A percentile compares a stretch with the other conserved stretches of the same genome.
Evolutionary conservation across 2,113 vertebrate species (phyloP).

Genomic region (Mormyrus iriodes): DNA sequence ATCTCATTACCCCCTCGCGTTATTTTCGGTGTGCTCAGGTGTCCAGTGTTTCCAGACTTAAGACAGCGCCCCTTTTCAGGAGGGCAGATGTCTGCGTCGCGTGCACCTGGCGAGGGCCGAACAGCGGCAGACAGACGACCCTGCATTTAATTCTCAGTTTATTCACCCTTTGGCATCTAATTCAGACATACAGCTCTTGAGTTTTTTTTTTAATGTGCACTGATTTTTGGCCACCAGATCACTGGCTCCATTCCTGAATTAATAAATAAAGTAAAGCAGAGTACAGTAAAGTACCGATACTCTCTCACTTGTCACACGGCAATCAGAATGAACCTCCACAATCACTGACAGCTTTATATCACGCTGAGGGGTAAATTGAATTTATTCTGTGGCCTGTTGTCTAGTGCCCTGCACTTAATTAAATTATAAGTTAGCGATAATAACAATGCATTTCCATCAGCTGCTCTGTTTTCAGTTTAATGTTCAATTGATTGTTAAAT

Average conservation of each 20-base stretch:
- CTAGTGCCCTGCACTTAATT: neutral
- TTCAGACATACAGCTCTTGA: neutral
- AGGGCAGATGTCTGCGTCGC: neutral
- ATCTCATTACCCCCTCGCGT: neutral
- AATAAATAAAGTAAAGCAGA: neutral
- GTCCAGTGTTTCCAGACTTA: neutral
- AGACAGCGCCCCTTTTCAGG: neutral
- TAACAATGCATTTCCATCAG: neutral
- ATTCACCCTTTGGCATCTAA: neutral
- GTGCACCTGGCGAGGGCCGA: neutral
- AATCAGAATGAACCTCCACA: neutral
- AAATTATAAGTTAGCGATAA: neutral
- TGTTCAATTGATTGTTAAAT: neutral
- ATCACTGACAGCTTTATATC: neutral
- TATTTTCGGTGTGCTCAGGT: neutral
- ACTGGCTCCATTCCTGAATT: neutral
- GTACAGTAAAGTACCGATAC: neutral
- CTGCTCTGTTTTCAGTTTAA: neutral
- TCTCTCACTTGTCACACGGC: neutral
- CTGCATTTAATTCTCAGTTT: neutral
- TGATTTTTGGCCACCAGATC: neutral
- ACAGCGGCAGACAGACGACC: neutral
- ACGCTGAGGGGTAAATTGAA: neutral
- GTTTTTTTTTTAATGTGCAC: neutral
- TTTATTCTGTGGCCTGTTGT: neutral